Evolutionary conservation across 2,888 invertebrate species (phyloP), one percentile per base, ranked within the genome.

Genomic region (Nudaria mundana): DNA sequence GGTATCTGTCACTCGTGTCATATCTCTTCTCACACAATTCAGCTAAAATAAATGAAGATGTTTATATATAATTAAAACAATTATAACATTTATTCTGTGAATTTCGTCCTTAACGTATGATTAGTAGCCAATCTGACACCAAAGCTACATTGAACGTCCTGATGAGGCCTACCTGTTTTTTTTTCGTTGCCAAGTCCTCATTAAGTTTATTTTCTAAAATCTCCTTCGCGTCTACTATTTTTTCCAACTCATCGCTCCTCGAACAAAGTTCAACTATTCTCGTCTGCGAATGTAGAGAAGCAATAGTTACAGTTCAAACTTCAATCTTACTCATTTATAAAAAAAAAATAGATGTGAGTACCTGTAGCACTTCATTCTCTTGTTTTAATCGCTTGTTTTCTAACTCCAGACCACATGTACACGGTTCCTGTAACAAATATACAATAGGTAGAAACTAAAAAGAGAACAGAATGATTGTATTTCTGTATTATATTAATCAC

Each of bases 91-190:
- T n/a, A n/a, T n/a, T n/a, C n/a, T n/a, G n/a, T n/a, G n/a, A n/a
- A n/a, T n/a, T n/a, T n/a, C n/a, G n/a, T n/a, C n/a, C n/a, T n/a
- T n/a, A n/a, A n/a, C n/a, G n/a, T n/a, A n/a, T n/a, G n/a, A n/a
- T n/a, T n/a, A n/a, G n/a, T n/a, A n/a, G n/a, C n/a, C n/a, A n/a
- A n/a, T n/a, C n/a, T n/a, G n/a, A n/a, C n/a, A 4, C n/a, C 4
- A 28, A 35, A 43, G 44, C n/a, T n/a, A n/a, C n/a, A n/a, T n/a
- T n/a, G n/a, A n/a, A n/a, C n/a, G n/a, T n/a, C n/a, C n/a, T n/a
- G n/a, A n/a, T n/a, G n/a, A n/a, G n/a, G n/a, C n/a, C n/a, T 36
- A 82, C 84, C 70, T 84, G 71, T 36, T 55, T 46, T 5, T 76
- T 73, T 41, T 68, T 78, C 3, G 44, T 34, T 16, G 61, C 53